A percentile compares a stretch with the other conserved stretches of the same genome.
These are phyloP conservation scores for Cepphus grylle DNA, from an alignment of 2,113 vertebrate species.

Conservation along the genomic window DNA sequence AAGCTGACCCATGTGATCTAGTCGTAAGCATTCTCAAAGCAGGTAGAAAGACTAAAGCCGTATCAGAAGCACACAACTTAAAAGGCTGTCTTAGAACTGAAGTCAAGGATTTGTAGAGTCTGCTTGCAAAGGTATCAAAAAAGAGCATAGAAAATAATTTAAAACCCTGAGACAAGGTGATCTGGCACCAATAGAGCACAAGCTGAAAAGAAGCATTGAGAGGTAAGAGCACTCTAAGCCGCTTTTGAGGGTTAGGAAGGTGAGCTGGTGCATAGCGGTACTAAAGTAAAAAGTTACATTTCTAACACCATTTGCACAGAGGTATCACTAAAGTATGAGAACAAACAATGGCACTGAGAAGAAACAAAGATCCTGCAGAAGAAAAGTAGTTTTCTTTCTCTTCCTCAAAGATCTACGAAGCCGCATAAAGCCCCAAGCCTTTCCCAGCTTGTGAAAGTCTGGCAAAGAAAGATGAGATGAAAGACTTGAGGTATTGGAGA, in stretches of 20 bases:
- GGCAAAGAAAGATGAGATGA: neutral
- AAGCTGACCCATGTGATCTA: neutral
- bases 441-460: neutral
- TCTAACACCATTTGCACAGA: neutral
- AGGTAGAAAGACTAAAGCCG: neutral
- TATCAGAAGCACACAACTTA: neutral
- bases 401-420: neutral
- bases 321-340: neutral
- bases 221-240: neutral
- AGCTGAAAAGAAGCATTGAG: neutral
- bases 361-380: neutral
- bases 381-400: neutral
- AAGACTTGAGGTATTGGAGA: neutral
- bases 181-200: neutral
- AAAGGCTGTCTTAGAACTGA: neutral
- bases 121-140: neutral
- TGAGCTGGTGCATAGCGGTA: neutral
- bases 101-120: neutral
- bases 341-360: neutral
- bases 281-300: neutral
- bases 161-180: neutral
- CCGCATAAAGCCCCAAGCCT: neutral
- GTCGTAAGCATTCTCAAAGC: neutral
- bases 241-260: neutral
- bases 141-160: neutral